Conservation (phyloP, 2,797 vertebrate genomes). For the Cygnus olor region DNA sequence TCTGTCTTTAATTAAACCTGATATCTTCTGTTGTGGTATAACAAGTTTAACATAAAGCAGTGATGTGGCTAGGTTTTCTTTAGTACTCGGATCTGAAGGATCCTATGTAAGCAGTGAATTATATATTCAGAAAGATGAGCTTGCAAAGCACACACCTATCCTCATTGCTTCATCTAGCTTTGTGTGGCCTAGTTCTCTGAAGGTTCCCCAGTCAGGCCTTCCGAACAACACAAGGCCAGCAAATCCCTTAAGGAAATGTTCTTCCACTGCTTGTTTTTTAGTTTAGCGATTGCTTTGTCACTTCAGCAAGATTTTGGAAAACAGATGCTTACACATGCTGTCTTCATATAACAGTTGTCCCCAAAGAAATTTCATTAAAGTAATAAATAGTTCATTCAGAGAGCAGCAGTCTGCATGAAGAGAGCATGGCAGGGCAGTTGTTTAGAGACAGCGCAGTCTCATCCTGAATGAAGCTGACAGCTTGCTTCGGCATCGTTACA, state of each 20-base stretch:
- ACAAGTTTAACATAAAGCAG: not conserved
- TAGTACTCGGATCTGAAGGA: not conserved
- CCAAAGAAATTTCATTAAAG: not conserved
- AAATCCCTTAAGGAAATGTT: not conserved
- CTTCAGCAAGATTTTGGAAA: not conserved
- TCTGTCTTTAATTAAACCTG: slow-evolving; percentile 39
- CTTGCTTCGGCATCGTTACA: not conserved
- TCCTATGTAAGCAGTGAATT: not conserved
- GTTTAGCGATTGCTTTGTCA: not conserved
- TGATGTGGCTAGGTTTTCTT: not conserved
- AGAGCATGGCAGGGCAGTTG: not conserved
- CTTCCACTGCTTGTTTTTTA: not conserved
- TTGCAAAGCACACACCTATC: not conserved
- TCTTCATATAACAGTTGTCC: not conserved
- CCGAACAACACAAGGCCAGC: not conserved
- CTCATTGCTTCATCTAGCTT: not conserved
- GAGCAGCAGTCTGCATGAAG: not conserved
- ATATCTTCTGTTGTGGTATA: not conserved
- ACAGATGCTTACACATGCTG: accelerated
- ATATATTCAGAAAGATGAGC: not conserved
- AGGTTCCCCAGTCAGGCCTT: not conserved
- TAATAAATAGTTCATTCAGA: not conserved
- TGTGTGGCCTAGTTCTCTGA: not conserved
- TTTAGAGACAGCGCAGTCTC: not conserved
- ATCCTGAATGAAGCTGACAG: not conserved